Evolutionary conservation across 2,888 invertebrate species (phyloP).

Genomic region (Lepas anatifera): DNA sequence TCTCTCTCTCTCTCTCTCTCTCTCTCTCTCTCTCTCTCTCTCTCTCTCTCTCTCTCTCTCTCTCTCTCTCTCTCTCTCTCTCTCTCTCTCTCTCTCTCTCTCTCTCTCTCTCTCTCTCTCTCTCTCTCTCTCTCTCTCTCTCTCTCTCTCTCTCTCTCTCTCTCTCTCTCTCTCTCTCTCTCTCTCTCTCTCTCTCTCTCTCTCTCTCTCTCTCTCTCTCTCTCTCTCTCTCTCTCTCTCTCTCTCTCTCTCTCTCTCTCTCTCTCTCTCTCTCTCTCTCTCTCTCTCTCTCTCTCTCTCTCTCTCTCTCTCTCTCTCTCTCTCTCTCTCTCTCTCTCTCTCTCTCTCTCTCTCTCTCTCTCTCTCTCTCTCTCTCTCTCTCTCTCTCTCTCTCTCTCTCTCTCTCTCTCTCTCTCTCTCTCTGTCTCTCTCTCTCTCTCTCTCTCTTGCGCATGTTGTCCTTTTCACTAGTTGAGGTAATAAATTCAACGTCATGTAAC

Average conservation of each 20-base stretch:
- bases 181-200: not conserved
- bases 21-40: conserved; percentile 5
- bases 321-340: conserved; percentile 12
- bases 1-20: not conserved
- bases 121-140: conserved; percentile 1
- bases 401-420: no score
- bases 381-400: no score
- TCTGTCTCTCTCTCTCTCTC: no score
- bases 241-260: conserved; percentile 10
- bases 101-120: not conserved
- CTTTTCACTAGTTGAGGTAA: no score
- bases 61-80: not conserved
- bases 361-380: no score
- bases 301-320: not conserved
- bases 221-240: not conserved
- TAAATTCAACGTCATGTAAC: no score
- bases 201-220: conserved; percentile 1
- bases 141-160: not conserved
- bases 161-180: not conserved
- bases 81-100: conserved; percentile 11
- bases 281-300: conserved; percentile 2
- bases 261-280: no score
- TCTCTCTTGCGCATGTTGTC: no score
- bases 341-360: no score
- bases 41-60: not conserved